phyloP scores from a whole-genome alignment of 2,797 vertebrate genomes.

The Peromyscus eremicus region DNA sequence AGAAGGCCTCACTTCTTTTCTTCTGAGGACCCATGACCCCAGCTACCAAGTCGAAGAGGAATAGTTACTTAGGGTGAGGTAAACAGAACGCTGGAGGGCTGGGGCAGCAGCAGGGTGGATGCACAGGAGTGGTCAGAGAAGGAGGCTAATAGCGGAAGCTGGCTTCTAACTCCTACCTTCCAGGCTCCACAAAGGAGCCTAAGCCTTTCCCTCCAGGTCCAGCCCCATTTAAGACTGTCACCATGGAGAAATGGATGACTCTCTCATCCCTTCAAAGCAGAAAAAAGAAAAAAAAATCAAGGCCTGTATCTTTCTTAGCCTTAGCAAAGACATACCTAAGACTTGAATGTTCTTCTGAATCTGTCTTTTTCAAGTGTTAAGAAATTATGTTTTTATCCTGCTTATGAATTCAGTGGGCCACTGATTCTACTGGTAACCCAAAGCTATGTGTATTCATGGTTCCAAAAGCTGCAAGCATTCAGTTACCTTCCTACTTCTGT shows the following conservation, averaged over 20 bases:
- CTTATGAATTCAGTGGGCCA: neutral
- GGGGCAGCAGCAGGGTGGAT: neutral
- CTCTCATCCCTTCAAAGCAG: neutral
- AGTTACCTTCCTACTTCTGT: neutral
- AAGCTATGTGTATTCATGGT: neutral
- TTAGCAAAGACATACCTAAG: conserved; percentile 17
- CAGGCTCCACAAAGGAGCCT: neutral
- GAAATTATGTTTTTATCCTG: neutral
- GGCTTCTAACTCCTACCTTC: neutral
- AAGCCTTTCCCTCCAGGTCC: neutral
- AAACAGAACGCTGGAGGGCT: rapidly evolving
- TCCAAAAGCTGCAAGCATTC: neutral
- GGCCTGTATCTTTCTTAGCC: conserved; percentile 6
- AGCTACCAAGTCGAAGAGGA: neutral
- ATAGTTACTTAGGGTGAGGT: neutral
- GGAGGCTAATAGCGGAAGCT: neutral
- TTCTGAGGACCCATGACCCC: neutral
- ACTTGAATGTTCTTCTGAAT: conserved; percentile 13
- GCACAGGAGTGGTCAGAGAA: too few species aligned
- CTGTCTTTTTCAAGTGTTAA: neutral
- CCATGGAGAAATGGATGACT: neutral
- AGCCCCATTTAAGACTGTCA: neutral
- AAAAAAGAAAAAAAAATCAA: conserved; percentile 31
- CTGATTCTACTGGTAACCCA: neutral
- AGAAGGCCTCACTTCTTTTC: neutral